phyloP scores from a whole-genome alignment of 2,113 vertebrate genomes.

The Chaetura pelagica region DNA sequence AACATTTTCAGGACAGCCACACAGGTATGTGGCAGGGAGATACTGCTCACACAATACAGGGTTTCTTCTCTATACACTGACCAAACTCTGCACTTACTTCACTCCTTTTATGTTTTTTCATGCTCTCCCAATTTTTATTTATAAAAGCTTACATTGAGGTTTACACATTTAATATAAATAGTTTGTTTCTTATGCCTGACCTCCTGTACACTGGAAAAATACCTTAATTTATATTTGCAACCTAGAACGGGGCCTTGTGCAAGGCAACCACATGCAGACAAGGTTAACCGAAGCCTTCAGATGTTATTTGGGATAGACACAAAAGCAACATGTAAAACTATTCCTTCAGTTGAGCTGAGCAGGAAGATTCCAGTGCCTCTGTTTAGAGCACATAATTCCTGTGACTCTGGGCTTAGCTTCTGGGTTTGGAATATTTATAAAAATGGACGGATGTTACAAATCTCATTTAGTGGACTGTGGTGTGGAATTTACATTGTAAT shows the following conservation, averaged over 20 bases:
- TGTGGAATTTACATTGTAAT: constrained; percentile 11
- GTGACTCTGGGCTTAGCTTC: not conserved
- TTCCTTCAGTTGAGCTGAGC: not conserved
- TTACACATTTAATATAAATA: not conserved
- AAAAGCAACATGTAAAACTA: not conserved
- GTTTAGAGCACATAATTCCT: not conserved
- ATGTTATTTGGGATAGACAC: not conserved
- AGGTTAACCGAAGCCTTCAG: not conserved
- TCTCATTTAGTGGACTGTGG: not conserved
- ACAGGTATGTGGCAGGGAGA: not conserved
- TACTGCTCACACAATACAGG: not conserved
- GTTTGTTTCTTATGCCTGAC: not conserved
- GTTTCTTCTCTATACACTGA: not conserved
- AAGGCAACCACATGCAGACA: not conserved
- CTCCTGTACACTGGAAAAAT: not conserved
- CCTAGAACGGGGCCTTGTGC: fast-evolving
- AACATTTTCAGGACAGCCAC: not conserved
- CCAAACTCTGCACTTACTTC: not conserved
- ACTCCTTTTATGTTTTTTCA: not conserved
- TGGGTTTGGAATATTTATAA: constrained; percentile 15
- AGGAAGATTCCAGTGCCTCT: not conserved
- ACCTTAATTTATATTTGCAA: not conserved
- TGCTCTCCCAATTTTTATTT: not conserved
- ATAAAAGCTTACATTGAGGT: not conserved
- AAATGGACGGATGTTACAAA: not conserved